These are phyloP conservation scores for Otus sunia DNA, from an alignment of 2,113 vertebrate genomes.

Conservation along the genomic window DNA sequence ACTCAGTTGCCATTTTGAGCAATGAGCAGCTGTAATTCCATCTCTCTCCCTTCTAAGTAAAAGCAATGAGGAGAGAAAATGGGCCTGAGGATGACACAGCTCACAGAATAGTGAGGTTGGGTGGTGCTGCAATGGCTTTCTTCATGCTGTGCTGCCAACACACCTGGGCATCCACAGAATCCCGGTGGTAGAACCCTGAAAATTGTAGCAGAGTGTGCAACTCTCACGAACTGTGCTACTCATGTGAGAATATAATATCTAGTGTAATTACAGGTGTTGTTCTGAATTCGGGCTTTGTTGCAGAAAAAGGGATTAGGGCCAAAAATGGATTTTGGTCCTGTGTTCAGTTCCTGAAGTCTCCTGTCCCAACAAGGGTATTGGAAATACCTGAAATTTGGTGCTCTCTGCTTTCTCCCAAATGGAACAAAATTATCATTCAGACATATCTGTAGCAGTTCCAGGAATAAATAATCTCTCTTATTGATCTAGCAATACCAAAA, in stretches of 20 bases:
- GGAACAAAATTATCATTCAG: conserved; percentile 13
- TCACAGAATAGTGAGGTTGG: neutral
- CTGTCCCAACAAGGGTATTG: neutral
- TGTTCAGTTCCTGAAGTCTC: neutral
- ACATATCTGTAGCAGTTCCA: conserved; percentile 10
- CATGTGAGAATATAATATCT: neutral
- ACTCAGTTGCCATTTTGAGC: neutral
- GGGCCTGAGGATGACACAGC: neutral
- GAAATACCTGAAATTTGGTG: neutral
- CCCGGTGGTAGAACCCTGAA: neutral
- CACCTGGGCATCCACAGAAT: neutral
- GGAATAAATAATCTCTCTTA: conserved; percentile 5
- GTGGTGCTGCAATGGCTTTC: neutral
- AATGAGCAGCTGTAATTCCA: neutral
- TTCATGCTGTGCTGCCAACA: neutral
- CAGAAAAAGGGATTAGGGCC: neutral
- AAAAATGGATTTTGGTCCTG: neutral
- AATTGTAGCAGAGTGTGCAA: fast-evolving
- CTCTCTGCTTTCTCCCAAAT: neutral
- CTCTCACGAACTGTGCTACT: neutral
- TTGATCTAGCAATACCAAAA: conserved; percentile 25
- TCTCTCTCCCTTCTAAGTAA: neutral
- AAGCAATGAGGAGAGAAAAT: neutral
- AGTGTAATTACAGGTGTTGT: neutral
- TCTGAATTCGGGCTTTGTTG: neutral